Percentiles rank a stretch among this genome's conserved stretches.
phyloP scores from a whole-genome alignment of 2,888 invertebrate genomes.

The Helicoverpa assulta region DNA sequence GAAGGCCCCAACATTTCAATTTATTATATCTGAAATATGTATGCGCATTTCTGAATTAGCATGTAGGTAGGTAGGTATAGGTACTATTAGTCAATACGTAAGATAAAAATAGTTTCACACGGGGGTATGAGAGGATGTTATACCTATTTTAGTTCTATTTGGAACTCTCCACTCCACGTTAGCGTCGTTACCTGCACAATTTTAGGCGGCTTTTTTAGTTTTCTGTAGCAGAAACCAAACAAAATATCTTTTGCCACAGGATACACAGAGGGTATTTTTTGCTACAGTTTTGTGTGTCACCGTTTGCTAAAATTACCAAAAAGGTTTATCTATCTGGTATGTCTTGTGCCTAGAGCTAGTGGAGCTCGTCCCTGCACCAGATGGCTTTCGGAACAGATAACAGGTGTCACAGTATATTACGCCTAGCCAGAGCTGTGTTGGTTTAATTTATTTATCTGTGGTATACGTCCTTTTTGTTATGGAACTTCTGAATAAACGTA shows the following conservation, averaged over 20 bases:
- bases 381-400: slow-evolving; percentile 1
- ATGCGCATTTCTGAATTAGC: too few species aligned
- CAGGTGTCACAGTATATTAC: slow-evolving; percentile 1
- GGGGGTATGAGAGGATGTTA: too few species aligned
- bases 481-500: too few species aligned
- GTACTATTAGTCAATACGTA: too few species aligned
- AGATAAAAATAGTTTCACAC: too few species aligned
- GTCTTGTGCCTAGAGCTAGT: neutral
- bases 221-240: neutral
- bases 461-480: neutral
- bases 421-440: neutral
- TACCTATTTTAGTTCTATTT: too few species aligned
- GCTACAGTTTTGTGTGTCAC: neutral
- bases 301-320: neutral
- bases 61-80: too few species aligned
- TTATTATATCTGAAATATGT: neutral
- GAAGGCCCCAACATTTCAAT: slow-evolving; percentile 4
- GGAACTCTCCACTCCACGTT: neutral
- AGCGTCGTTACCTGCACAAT: neutral
- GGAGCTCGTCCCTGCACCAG: neutral
- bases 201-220: neutral
- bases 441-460: neutral
- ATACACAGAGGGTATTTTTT: neutral
- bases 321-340: neutral
- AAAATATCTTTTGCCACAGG: neutral